phyloP scores from a whole-genome alignment of 1,140 invertebrate genomes.

The Apis florea region DNA sequence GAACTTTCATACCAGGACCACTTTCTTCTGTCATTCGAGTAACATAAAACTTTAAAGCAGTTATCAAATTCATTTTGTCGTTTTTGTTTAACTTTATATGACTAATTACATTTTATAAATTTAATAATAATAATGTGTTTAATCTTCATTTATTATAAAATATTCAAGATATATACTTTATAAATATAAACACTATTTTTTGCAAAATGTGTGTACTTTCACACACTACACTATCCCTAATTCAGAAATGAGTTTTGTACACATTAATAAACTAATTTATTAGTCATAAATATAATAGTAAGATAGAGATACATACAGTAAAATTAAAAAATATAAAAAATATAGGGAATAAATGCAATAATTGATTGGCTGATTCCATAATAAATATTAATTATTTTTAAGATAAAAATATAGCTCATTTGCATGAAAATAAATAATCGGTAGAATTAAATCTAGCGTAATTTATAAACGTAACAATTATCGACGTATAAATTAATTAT shows the following conservation, averaged over 20 bases:
- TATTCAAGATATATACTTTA: not conserved
- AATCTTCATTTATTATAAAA: not conserved
- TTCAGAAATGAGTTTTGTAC: not conserved
- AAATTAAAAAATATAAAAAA: not conserved
- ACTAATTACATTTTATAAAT: slow-evolving; percentile 9
- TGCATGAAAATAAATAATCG: too few species aligned
- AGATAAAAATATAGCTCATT: too few species aligned
- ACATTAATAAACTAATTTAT: too few species aligned
- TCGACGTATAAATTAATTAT: too few species aligned
- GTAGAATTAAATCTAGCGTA: too few species aligned
- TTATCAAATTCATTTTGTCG: slow-evolving; percentile 92
- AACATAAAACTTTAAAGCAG: slow-evolving; percentile 96
- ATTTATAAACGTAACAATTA: too few species aligned
- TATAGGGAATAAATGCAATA: not conserved
- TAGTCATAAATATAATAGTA: not conserved
- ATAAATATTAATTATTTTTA: too few species aligned
- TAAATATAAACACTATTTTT: not conserved
- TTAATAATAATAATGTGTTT: not conserved
- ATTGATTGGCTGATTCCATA: too few species aligned
- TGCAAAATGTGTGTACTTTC: not conserved
- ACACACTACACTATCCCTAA: not conserved
- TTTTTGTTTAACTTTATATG: not conserved
- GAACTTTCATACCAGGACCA: slow-evolving; percentile 99
- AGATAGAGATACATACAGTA: not conserved
- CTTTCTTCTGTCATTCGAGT: slow-evolving; percentile 99